Evolutionary conservation across 2,113 vertebrate genomes (phyloP), one percentile per base, ranked within the genome.

Genomic region (Ophthalmolycus amberensis): DNA sequence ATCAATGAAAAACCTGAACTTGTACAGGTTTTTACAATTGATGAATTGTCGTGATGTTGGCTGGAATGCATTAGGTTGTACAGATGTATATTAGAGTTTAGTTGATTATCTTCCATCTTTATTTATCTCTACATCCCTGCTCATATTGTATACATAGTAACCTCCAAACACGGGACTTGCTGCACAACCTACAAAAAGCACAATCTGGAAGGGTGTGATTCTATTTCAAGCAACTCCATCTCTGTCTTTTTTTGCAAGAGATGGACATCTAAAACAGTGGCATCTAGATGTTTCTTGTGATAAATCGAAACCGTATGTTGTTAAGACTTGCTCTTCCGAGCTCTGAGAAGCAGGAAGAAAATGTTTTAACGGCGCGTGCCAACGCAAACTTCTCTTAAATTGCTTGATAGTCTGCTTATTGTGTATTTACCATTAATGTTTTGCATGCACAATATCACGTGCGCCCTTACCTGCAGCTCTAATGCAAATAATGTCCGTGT

Each of bases 401-500:
- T 44, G 27, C 42, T 34, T 67, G 1, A 60, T 42, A 32, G 54
- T 71, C 0, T 22, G 6, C 37, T 69, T 80, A 14, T 42, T 83
- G 42, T 60, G 52, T 72, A 46, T 75, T 74, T 69, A 71, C 18
- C 9, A 12, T 10, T 9, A 15, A 2, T 9, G 12, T 52, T 88
- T 89, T 88, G 74, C 71, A 79, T 88, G 6, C 9, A 44, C 29
- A 71, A 58, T 3, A 34, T 62, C 64, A 32, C 0, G 1, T 1
- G 1, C 1, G 34, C 62, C 56, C 20, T 64, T 37, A 82, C 75
- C 71, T 83, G 71, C 66, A 65, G 32, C 37, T 63, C 42, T 37
- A n/a, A 80, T 84, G 73, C 85, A 85, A 88, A 90, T 83, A 7
- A 18, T 59, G 48, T 29, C 42, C 8, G 14, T 48, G 42, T 14